phyloP scores from a whole-genome alignment of 2,797 vertebrate species.

The Ciconia nigra region DNA sequence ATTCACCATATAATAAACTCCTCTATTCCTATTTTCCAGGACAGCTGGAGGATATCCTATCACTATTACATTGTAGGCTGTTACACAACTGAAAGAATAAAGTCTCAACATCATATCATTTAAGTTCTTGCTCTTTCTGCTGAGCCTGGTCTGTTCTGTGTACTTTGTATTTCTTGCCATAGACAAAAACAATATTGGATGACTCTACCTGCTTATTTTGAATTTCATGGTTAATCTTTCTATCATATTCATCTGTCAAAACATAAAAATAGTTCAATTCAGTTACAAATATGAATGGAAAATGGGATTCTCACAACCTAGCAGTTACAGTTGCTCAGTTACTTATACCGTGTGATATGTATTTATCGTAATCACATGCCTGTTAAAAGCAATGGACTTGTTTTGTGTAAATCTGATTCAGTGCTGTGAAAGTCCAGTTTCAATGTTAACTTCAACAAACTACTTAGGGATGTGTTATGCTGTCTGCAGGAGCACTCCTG shows the following conservation, averaged over 20 bases:
- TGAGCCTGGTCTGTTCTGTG: background rate
- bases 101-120: background rate
- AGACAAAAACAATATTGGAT: background rate
- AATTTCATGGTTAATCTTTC: background rate
- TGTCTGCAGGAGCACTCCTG: background rate
- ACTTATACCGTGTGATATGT: background rate
- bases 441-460: background rate
- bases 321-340: background rate
- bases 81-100: background rate
- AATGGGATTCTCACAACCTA: background rate
- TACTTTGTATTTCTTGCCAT: background rate
- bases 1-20: background rate
- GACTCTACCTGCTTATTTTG: background rate
- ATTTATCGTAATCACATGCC: background rate
- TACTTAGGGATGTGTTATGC: background rate
- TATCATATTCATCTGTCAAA: background rate
- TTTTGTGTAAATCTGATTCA: background rate
- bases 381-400: background rate
- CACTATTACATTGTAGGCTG: background rate
- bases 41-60: background rate
- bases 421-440: rapidly evolving
- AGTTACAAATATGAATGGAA: background rate
- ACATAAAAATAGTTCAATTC: background rate
- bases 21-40: background rate
- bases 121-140: background rate